phyloP scores from a whole-genome alignment of 35 echinoderm and acorn worm genomes.

The Heliocidaris tuberculata region DNA sequence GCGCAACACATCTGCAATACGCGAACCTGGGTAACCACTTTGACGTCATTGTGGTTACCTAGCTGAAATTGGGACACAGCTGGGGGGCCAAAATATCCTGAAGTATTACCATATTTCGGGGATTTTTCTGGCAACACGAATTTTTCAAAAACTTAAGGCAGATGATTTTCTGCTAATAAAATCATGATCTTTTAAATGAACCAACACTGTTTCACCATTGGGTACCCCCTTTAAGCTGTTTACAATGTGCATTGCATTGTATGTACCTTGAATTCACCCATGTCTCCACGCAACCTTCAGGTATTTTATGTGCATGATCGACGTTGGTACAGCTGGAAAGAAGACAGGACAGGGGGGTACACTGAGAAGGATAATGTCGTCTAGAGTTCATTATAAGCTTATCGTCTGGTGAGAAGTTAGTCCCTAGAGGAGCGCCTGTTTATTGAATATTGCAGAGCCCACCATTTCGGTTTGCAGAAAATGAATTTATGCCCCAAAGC shows the following conservation, averaged over 20 bases:
- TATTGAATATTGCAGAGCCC: not conserved
- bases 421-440: not conserved
- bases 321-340: not conserved
- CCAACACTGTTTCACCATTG: no score
- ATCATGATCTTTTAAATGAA: no score
- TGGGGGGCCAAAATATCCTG: no score
- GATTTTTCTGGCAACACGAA: no score
- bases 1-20: no score
- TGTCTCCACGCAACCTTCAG: not conserved
- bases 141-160: no score
- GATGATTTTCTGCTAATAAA: no score
- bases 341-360: not conserved
- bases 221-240: slow-evolving; percentile 7
- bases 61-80: no score
- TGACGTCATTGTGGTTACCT: no score
- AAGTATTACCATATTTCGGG: no score
- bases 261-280: not conserved
- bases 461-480: not conserved
- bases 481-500: not conserved
- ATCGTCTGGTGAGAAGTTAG: not conserved
- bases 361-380: not conserved
- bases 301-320: not conserved
- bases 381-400: not conserved
- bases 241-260: not conserved
- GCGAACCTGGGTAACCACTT: no score